Evolutionary conservation across 2,113 vertebrate species (phyloP).

Genomic region (Cheilinus undulatus): DNA sequence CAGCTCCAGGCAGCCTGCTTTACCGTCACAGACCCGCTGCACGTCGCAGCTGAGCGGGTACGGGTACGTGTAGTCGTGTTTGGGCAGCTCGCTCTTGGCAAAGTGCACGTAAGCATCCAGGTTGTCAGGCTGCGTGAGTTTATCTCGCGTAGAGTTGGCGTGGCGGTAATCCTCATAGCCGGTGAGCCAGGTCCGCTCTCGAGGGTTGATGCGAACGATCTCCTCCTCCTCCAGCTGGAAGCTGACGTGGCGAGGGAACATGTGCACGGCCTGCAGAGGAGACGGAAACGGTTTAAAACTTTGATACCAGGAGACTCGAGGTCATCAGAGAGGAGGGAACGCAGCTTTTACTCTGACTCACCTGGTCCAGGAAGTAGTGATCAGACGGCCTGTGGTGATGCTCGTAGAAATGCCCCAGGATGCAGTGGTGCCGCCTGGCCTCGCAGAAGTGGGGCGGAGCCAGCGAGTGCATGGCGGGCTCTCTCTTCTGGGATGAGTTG

Average conservation of each 20-base stretch:
- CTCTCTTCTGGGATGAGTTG: conserved; percentile 82
- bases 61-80: conserved; percentile 92
- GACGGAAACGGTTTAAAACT: neutral
- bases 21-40: conserved; percentile 79
- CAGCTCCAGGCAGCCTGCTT: conserved; percentile 85
- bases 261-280: conserved; percentile 76
- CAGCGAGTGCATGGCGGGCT: conserved; percentile 79
- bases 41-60: conserved; percentile 79
- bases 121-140: conserved; percentile 80
- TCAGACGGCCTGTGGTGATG: conserved; percentile 84
- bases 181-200: conserved; percentile 92
- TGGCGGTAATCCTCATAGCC: conserved; percentile 96
- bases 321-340: neutral
- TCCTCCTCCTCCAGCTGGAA: conserved; percentile 93
- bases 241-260: conserved; percentile 88
- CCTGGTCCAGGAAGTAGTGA: conserved; percentile 92
- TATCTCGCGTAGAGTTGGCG: conserved; percentile 83
- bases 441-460: conserved; percentile 89
- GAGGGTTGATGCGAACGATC: conserved; percentile 92
- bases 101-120: conserved; percentile 90
- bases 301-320: neutral
- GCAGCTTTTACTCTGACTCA: conserved; percentile 51
- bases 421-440: conserved; percentile 87
- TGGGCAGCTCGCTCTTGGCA: conserved; percentile 89
- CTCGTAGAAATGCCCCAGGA: conserved; percentile 90